Evolutionary conservation across 2,113 vertebrate species (phyloP), one percentile per base, ranked within the genome.

Genomic region (Delphinus delphis): DNA sequence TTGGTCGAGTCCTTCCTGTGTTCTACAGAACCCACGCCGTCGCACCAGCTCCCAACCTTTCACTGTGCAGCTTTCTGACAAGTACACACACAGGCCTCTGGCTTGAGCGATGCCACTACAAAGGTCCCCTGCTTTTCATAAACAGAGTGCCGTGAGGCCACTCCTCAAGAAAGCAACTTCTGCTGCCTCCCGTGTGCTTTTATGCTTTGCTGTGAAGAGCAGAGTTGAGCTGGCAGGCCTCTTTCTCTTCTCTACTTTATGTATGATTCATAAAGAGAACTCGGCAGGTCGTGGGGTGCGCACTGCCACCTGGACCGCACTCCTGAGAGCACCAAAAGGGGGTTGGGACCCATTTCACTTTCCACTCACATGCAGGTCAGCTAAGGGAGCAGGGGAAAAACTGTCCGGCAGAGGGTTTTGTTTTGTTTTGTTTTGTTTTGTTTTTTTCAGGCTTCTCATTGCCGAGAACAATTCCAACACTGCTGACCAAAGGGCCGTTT

Each of bases 261-360:
- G 96, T 89, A 25, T 73, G 89, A 84, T 97, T 97, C 92, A 93
- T 21, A 67, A 87, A 94, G 96, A 97, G 97, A 93, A 63, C 88
- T 62, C 95, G 41, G 87, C 92, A 33, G 92, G 60, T 5, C 18
- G 8, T 18, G 25, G 84, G 95, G 90, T 21, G 5, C 70, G 33
- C 53, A 13, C 3, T 21, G 31, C 83, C 38, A 65, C 17, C 7
- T 5, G 65, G 80, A 11, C 80, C 62, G 36, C 41, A 95, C 73
- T 88, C 96, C 63, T 28, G 26, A 63, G 50, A 21, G 33, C 73
- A 68, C 50, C 83, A 36, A 28, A 88, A 26, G 5, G 58, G 77
- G 90, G 1, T 47, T 71, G 95, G 67, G 84, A 65, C 70, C 53
- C 8, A 3, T 81, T 44, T 38, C 33, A 84, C 97, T 90, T 96